Base-by-base conservation (phyloP, 2,888 invertebrate species). In the Conomelus anceps region DNA sequence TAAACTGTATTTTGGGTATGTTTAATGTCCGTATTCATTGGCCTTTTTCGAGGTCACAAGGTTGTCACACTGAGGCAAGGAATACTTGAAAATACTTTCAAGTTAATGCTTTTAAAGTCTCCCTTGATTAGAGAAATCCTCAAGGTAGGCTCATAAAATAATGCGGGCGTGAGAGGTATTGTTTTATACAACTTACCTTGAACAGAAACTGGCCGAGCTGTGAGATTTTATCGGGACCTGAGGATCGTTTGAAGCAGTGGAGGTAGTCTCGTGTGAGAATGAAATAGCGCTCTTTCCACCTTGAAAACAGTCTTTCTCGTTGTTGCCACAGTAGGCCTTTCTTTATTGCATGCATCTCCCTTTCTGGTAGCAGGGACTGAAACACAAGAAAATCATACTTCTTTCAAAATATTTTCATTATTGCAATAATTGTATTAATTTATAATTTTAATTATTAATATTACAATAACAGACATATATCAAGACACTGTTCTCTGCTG, bases 131-230 rank as follows among this genome's bases (percentile, higher is more conserved):
- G n/a, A n/a, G n/a, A n/a, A n/a, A n/a, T n/a, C n/a, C n/a, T n/a
- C n/a, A n/a, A n/a, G n/a, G n/a, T n/a, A n/a, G n/a, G n/a, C n/a
- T n/a, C n/a, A n/a, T n/a, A n/a, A n/a, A n/a, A n/a, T n/a, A n/a
- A n/a, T n/a, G n/a, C n/a, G n/a, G n/a, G n/a, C n/a, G n/a, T n/a
- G n/a, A n/a, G n/a, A n/a, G n/a, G n/a, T n/a, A 41, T 17, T 41
- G 20, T 13, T 41, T 17, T 17, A 41, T 41, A 26, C 22, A 23
- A 22, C 93, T 93, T 92, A 94, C 94, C 94, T 95, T 95, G 93
- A 95, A 95, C 91, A 95, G 94, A 92, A 95, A 95, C 93, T 95
- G 95, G 91, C 95, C 95, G 95, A 95, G 95, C 92, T 95, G 95
- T 22, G 95, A 95, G 90, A 95, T 95, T 89, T 93, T 92, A 91